phyloP scores from a whole-genome alignment of 2,888 invertebrate genomes.

The Cataglyphis albicans region DNA sequence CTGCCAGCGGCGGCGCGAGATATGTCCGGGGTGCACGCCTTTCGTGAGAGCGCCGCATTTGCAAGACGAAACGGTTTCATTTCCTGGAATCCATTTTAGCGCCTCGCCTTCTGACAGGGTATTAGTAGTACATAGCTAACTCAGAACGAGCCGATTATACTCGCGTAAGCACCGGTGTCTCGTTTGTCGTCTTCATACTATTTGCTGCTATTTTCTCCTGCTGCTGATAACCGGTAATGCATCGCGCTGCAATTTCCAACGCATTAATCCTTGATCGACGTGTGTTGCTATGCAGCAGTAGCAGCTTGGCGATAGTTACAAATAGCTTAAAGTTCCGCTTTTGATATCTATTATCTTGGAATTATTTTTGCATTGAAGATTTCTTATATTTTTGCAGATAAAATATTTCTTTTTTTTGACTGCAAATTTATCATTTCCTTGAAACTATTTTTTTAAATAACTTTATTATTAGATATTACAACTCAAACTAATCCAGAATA shows the following conservation, averaged over 20 bases:
- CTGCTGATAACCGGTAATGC: neutral
- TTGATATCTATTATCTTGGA: neutral
- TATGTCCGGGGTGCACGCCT: conserved; percentile 61
- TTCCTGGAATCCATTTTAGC: conserved; percentile 73
- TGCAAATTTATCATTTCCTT: neutral
- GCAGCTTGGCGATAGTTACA: neutral
- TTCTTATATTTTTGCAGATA: neutral
- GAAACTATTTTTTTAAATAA: neutral
- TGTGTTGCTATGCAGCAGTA: neutral
- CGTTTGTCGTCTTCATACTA: conserved; percentile 67
- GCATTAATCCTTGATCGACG: conserved; percentile 30
- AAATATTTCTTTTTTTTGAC: neutral
- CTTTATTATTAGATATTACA: no score
- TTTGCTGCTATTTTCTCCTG: conserved; percentile 38
- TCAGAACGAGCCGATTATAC: conserved; percentile 66
- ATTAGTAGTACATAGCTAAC: conserved; percentile 53
- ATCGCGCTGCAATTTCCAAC: conserved; percentile 26
- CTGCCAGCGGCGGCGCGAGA: conserved; percentile 55
- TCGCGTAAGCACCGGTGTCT: conserved; percentile 60
- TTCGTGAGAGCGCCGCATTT: conserved; percentile 72
- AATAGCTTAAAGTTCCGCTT: neutral
- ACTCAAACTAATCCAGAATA: no score
- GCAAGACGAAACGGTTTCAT: conserved; percentile 76
- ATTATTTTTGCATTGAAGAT: neutral
- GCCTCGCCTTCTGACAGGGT: conserved; percentile 67